Conservation (phyloP, 2,113 vertebrate species). For the Prunella fulvescens region DNA sequence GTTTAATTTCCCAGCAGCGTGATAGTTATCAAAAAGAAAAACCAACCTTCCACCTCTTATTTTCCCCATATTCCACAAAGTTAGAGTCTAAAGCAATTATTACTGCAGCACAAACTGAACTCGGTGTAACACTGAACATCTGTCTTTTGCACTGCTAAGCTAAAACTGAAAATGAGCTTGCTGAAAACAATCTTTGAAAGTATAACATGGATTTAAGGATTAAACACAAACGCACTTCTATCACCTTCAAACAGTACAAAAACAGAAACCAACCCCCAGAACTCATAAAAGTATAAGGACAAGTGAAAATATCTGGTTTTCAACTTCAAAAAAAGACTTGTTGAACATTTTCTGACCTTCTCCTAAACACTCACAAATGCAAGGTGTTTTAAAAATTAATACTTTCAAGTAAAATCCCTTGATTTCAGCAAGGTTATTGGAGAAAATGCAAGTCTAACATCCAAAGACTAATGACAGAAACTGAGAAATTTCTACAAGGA, state of each 20-base stretch:
- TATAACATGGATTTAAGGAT: not conserved
- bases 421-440: not conserved
- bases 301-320: not conserved
- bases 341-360: not conserved
- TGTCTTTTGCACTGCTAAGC: not conserved
- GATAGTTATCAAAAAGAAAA: slow-evolving; percentile 11
- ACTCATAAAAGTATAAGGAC: not conserved
- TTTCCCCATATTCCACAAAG: not conserved
- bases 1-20: slow-evolving; percentile 18
- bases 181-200: not conserved
- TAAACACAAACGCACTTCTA: not conserved
- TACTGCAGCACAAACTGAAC: not conserved
- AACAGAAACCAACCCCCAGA: not conserved
- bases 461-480: not conserved
- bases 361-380: not conserved
- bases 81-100: not conserved
- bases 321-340: not conserved
- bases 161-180: not conserved
- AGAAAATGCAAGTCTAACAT: not conserved
- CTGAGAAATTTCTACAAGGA: not conserved
- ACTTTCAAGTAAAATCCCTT: not conserved
- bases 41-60: not conserved
- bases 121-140: not conserved
- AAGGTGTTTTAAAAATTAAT: not conserved
- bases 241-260: not conserved